Evolutionary conservation across 2,797 vertebrate species (phyloP).

Genomic region (Gallirallus australis): DNA sequence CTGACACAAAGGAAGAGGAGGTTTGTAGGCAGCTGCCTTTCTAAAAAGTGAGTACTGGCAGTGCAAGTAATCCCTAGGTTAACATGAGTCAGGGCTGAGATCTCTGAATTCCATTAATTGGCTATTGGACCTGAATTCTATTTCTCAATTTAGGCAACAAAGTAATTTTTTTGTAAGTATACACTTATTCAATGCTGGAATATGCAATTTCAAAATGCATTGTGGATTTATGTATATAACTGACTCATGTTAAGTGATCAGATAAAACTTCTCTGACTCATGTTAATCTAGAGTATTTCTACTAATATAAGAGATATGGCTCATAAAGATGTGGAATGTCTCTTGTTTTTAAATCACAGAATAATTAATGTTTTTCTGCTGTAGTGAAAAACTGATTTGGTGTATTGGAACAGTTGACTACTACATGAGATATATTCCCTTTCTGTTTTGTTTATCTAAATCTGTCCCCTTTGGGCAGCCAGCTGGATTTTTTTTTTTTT

Average conservation of each 20-base stretch:
- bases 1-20: not conserved
- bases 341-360: not conserved
- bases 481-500: not conserved
- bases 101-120: not conserved
- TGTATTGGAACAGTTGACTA: not conserved
- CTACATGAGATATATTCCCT: not conserved
- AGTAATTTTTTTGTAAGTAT: not conserved
- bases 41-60: not conserved
- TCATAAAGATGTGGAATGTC: not conserved
- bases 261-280: not conserved
- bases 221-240: too few species aligned
- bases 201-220: too few species aligned
- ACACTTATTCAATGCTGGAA: not conserved
- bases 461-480: not conserved
- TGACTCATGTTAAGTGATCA: not conserved
- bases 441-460: not conserved
- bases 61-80: fast-evolving
- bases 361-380: not conserved
- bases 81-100: not conserved
- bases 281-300: not conserved
- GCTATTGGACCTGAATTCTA: not conserved
- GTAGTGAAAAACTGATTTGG: not conserved
- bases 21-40: not conserved
- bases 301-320: not conserved
- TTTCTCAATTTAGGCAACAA: not conserved